These are phyloP conservation scores for Caenorhabditis remanei DNA, from an alignment of 1,140 invertebrate species.

Conservation along the genomic window DNA sequence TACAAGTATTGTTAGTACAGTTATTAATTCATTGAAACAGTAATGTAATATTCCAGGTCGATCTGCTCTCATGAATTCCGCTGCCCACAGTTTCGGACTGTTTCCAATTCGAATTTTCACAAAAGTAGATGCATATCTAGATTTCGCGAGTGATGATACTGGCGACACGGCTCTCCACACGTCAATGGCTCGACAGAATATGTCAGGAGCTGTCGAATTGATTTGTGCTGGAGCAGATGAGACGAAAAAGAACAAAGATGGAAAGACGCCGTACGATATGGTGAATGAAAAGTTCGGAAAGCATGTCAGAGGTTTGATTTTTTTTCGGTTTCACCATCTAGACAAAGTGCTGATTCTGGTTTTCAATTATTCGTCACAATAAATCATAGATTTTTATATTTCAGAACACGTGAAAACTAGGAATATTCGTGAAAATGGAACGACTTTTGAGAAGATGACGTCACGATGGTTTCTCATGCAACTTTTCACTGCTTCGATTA, in stretches of 20 bases:
- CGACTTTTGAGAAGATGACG: background rate
- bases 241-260: background rate
- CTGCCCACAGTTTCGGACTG: slow-evolving; percentile 6
- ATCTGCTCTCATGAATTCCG: background rate
- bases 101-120: slow-evolving; percentile 41
- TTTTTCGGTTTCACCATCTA: background rate
- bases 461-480: slow-evolving; percentile 2
- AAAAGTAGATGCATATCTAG: slow-evolving; percentile 20
- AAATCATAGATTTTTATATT: too few species aligned
- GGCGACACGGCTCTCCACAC: slow-evolving; percentile 22
- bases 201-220: slow-evolving; percentile 16
- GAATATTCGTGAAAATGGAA: background rate
- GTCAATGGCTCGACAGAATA: background rate
- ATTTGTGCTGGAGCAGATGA: slow-evolving; percentile 29
- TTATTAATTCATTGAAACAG: too few species aligned
- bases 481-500: slow-evolving; percentile 8
- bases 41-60: background rate
- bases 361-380: background rate
- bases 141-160: background rate
- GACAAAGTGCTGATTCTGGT: background rate
- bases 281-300: slow-evolving; percentile 7
- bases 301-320: background rate
- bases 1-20: too few species aligned
- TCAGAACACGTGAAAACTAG: slow-evolving; percentile 11
- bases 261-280: background rate